Evolutionary conservation across 2,113 vertebrate species (phyloP).

Genomic region (Propithecus coquereli): DNA sequence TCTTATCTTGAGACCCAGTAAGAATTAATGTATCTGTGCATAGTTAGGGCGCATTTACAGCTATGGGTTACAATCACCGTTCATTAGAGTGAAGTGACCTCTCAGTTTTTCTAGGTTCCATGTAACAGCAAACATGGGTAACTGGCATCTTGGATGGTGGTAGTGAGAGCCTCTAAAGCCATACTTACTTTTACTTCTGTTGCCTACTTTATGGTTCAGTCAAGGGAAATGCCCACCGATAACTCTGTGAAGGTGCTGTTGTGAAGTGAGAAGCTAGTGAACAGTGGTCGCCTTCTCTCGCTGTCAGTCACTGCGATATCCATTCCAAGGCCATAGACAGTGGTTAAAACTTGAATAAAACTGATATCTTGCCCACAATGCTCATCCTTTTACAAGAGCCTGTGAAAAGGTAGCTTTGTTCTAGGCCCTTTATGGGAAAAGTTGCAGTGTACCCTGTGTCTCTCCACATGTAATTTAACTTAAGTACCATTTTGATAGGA

Average conservation of each 20-base stretch:
- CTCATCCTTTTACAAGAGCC: background rate
- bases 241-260: conserved; percentile 61
- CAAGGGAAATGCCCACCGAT: conserved; percentile 72
- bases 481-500: background rate
- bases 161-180: conserved; percentile 68
- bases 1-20: background rate
- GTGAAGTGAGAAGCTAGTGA: conserved; percentile 64
- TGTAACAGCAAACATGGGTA: background rate
- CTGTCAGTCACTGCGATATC: conserved; percentile 53
- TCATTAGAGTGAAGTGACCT: too few relatives aligned
- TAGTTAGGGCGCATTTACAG: background rate
- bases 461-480: background rate
- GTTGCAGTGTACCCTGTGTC: accelerated
- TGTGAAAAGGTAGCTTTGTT: background rate
- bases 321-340: conserved; percentile 15
- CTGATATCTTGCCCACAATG: background rate
- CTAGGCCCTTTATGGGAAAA: background rate
- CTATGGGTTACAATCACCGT: accelerated
- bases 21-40: background rate
- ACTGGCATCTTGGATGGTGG: conserved; percentile 54
- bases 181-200: conserved; percentile 72
- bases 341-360: background rate
- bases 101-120: background rate
- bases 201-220: conserved; percentile 79
- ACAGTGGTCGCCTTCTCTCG: conserved; percentile 67